Base-by-base conservation (phyloP, 2,113 vertebrate species). In the Mustelus asterias region DNA sequence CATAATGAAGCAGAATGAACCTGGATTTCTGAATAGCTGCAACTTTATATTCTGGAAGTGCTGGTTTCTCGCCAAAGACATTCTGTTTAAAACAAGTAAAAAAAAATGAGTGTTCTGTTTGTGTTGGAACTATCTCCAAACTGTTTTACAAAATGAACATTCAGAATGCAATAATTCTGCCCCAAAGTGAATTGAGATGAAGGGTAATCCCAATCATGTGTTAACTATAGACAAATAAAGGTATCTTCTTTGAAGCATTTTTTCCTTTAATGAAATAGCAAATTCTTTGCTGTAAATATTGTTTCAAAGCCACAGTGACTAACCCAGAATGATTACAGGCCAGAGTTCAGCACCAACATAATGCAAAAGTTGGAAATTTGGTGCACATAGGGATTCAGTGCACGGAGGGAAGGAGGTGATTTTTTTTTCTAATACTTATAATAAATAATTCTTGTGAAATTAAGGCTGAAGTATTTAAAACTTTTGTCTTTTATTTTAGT, bases 1-100 rank as follows among this genome's bases (percentile, higher is more conserved):
- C 98, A 0, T 98, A 98, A 97, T 98, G 98, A 41, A 98, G 98
- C 63, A 98, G 97, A 97, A 98, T 98, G 96, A 98, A 98, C 95
- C 98, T 97, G 1, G 98, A 98, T 93, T 98, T 98, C 97, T 98
- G 98, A 78, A 98, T 98, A 96, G 98, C 98, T 29, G 98, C 98
- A 37, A 98, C 98, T 96, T 98, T 98, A 97, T 98, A 98, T 96
- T 98, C 98, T 0, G 98, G 98, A 96, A 98, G 98, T 2, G 98
- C 98, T 37, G 98, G 98, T 96, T 98, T 98, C 48, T 98, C 98
- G 11, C 98, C 98, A 70, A 98, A 98, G 97, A 98, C 98, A 96
- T 98, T 98, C 98, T 98, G 96, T 67, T 94, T 5, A 14, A 78
- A 72, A 4, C 83, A 76, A 96, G 33, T 48, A 48, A 96, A 60